Evolutionary conservation across 2,888 invertebrate species (phyloP), one percentile per base, ranked within the genome.

Genomic region (Drosophila mettleri): DNA sequence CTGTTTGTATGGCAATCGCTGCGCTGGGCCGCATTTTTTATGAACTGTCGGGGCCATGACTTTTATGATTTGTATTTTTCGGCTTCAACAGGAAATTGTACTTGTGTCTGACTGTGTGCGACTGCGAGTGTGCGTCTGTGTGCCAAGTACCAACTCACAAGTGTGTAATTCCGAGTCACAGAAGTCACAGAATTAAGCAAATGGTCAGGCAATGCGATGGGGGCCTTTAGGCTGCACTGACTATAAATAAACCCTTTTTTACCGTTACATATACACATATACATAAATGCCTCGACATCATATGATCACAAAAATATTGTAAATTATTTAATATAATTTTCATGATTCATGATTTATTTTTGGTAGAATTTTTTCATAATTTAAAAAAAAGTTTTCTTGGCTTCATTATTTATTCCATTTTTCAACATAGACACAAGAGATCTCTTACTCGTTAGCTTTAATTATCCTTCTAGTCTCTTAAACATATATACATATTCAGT

Each of bases 1-100:
- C 78, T 71, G 77, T 86, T 86, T 80, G 81, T 86, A 80, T 78
- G 87, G 87, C 85, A 86, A 82, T 82, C 81, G 82, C 78, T 80
- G 81, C 74, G 66, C 75, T 78, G 87, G 78, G 81, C 54, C 78
- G 87, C 84, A 86, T 82, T 82, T 86, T 82, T 86, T 84, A 82
- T 82, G 85, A 82, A 82, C 82, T 86, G 66, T 53, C 67, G 80
- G 84, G 67, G 64, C 64, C 72, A 70, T 75, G 82, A 84, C 81
- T 86, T 84, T 86, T 82, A 86, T 86, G 82, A 82, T 86, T 86
- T 86, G 81, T 82, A 74, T 71, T 66, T 78, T 67, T 62, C 62
- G 71, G 58, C 66, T 33, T 20, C 9, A 48, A 61, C 79, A 68
- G 67, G 68, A 76, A 71, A 76, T 76, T 61, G 68, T 64, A 77